These are phyloP conservation scores for Chitala chitala DNA, from an alignment of 2,113 vertebrate species.

Conservation along the genomic window DNA sequence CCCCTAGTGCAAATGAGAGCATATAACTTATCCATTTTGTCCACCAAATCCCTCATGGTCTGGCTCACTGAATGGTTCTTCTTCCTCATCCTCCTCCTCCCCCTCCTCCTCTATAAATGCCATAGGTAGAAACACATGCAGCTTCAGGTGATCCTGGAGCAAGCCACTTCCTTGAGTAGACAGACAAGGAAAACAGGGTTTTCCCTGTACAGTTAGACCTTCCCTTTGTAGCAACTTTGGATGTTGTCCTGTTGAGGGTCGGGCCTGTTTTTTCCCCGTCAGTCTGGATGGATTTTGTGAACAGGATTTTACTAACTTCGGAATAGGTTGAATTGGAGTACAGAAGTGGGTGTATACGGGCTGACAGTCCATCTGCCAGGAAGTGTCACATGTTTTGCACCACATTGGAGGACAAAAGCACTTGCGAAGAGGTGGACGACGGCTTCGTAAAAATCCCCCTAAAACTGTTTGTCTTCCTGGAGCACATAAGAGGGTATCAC, in stretches of 20 bases:
- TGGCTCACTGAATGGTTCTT: conserved; percentile 50
- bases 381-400: conserved; percentile 22
- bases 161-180: not conserved
- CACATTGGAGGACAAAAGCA: conserved; percentile 13
- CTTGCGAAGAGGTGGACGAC: conserved; percentile 30
- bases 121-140: conserved; percentile 63
- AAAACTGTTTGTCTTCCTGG: conserved; percentile 29
- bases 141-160: conserved; percentile 44
- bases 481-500: conserved; percentile 44
- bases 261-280: conserved; percentile 14
- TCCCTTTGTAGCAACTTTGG: conserved; percentile 13
- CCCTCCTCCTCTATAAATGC: too few relatives aligned
- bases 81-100: conserved; percentile 20
- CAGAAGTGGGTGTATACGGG: conserved; percentile 55
- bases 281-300: conserved; percentile 13
- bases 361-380: conserved; percentile 21
- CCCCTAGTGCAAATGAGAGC: conserved; percentile 43
- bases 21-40: too few relatives aligned
- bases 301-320: conserved; percentile 30
- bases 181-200: conserved; percentile 41
- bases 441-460: conserved; percentile 29
- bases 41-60: too few relatives aligned
- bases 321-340: conserved; percentile 42
- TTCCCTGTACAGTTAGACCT: conserved; percentile 52
- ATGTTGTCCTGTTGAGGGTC: conserved; percentile 13